Base-by-base conservation (phyloP, 2,113 vertebrate genomes). In the Sisor rabdophorus region DNA sequence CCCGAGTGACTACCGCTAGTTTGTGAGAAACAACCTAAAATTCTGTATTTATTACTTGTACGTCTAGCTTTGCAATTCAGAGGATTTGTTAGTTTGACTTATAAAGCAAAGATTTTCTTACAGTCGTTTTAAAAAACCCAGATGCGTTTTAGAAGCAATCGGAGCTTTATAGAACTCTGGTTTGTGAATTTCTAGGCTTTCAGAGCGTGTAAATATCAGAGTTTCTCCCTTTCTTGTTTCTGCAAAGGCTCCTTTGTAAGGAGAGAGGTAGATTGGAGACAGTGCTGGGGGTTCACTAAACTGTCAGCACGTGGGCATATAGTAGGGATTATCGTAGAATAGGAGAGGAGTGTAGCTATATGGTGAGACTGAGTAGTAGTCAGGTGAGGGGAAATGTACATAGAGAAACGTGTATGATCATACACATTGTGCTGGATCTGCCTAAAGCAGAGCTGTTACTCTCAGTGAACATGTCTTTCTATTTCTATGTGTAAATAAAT, bases 401-500 rank as follows among this genome's bases (percentile, higher is more conserved):
- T 85, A 84, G 70, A 79, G 58, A 74, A 64, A 47, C 19, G 60
- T 79, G 80, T 83, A 76, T 81, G 74, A 73, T 75, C 50, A 75
- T 71, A 81, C 83, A 83, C 78, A 71, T 77, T 71, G 76, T 82
- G 80, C 81, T 78, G 81, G 80, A 61, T 81, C 72, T 79, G 73
- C 82, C 77, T 80, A 70, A 80, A 83, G 55, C 80, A 83, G 81
- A 78, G 64, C 71, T 78, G 80, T 82, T 78, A 82, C 75, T 85
- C 82, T 84, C 84, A 81, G 84, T 81, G 84, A 80, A 83, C 70
- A 76, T 73, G 78, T 81, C 76, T 77, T 76, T 84, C 75, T 73
- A 79, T 80, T 78, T 84, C 78, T 82, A 56, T 63, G 67, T 84
- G 78, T 85, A 89, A 69, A 89, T 89, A 88, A 83, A 80, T 75